phyloP scores from a whole-genome alignment of 2,113 vertebrate genomes.

The Fregetta grallaria region DNA sequence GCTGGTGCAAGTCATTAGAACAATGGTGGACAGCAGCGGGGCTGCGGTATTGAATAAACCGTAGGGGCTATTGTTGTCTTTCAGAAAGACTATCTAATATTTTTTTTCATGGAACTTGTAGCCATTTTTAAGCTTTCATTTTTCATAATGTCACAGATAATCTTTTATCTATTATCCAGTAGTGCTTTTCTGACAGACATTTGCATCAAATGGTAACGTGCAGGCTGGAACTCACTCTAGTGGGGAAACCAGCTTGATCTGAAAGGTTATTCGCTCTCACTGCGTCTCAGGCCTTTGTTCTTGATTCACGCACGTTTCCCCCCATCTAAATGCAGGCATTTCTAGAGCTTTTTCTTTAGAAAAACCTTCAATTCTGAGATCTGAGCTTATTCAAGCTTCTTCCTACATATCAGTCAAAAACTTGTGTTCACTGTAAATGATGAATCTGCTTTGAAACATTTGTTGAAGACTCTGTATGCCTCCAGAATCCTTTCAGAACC shows the following conservation, averaged over 20 bases:
- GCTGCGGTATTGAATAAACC: not conserved
- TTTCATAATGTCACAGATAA: constrained; percentile 76
- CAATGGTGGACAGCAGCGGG: not conserved
- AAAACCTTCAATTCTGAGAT: constrained; percentile 69
- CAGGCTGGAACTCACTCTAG: constrained; percentile 67
- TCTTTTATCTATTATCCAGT: constrained; percentile 77
- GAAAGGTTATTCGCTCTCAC: constrained; percentile 75
- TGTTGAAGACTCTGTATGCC: constrained; percentile 34
- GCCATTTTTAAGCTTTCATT: constrained; percentile 76
- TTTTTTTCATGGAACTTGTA: constrained; percentile 61
- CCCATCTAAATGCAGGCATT: constrained; percentile 65
- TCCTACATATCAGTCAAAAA: constrained; percentile 52
- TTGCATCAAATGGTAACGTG: constrained; percentile 73
- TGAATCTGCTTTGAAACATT: constrained; percentile 69
- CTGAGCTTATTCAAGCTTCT: constrained; percentile 72
- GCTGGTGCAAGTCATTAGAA: not conserved
- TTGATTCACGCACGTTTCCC: constrained; percentile 19
- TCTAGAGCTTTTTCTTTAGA: constrained; percentile 73
- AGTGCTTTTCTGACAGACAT: constrained; percentile 70
- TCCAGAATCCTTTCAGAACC: constrained; percentile 63
- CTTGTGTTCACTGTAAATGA: constrained; percentile 57
- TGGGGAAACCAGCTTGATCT: constrained; percentile 66
- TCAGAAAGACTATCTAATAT: constrained; percentile 39
- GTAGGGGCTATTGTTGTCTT: constrained; percentile 46
- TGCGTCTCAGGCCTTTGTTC: constrained; percentile 68